Evolutionary conservation across 2,888 invertebrate species (phyloP).

Genomic region (Drosophila colorata): DNA sequence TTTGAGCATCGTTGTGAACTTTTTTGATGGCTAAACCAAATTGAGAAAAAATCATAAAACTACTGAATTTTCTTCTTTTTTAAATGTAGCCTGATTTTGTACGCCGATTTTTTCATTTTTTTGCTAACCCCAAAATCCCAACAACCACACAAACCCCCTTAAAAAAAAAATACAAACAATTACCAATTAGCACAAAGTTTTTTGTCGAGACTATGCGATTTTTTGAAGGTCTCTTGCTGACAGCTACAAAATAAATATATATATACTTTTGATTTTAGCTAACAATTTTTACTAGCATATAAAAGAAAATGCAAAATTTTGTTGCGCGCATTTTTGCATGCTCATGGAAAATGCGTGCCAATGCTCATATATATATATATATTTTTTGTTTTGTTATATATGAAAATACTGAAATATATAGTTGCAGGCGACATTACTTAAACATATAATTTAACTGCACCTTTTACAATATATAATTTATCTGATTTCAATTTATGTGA

Average conservation of each 20-base stretch:
- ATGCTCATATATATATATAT: slow-evolving; percentile 1
- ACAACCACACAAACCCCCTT: slow-evolving; percentile 19
- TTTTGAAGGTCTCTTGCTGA: slow-evolving; percentile 76
- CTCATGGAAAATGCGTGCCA: slow-evolving; percentile 14
- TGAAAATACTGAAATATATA: not conserved
- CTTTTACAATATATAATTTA: slow-evolving; percentile 51
- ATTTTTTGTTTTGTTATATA: not conserved
- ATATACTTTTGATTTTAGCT: slow-evolving; percentile 33
- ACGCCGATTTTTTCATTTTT: slow-evolving; percentile 40
- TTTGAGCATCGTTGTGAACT: slow-evolving; percentile 86
- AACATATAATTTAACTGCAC: slow-evolving; percentile 71
- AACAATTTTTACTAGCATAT: slow-evolving; percentile 16
- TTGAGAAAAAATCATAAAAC: slow-evolving; percentile 22
- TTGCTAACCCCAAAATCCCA: slow-evolving; percentile 36
- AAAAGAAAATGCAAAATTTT: slow-evolving; percentile 17
- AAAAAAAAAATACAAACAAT: slow-evolving; percentile 12
- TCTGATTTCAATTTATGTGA: slow-evolving; percentile 15
- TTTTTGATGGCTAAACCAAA: slow-evolving; percentile 55
- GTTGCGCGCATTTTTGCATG: slow-evolving; percentile 52
- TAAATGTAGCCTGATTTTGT: slow-evolving; percentile 52
- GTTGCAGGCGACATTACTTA: slow-evolving; percentile 41
- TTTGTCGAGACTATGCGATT: slow-evolving; percentile 74
- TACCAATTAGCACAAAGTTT: slow-evolving; percentile 29
- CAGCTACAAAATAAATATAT: slow-evolving; percentile 17
- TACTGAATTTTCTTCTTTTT: slow-evolving; percentile 28